Base-by-base conservation (phyloP, 1,140 invertebrate genomes). In the Thrips palmi region DNA sequence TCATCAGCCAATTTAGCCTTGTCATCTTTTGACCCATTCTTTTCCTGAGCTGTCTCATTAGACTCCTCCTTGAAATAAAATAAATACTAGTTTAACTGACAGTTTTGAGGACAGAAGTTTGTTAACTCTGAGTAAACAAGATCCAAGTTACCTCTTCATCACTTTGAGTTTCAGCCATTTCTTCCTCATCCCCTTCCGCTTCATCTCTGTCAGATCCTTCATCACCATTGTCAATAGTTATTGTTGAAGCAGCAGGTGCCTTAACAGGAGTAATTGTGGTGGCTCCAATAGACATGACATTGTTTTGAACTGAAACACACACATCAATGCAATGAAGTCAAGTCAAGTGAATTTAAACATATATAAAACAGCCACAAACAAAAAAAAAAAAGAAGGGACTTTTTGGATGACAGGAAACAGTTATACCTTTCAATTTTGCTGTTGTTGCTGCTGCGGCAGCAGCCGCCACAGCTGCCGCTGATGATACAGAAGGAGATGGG, bases 121-220 rank as follows among this genome's bases (percentile, higher is more conserved):
- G 10, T 22, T 30, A 20, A 18, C 15, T 21, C 25, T 37, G 11
- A n/a, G 15, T 15, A 35, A 14, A 23, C 23, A 34, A 18, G 17
- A 21, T 32, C 11, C 38, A 22, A 11, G 14, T 31, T 25, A 40
- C 41, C 20, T 43, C 40, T 14, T 43, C 37, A 11, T 39, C 40
- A 8, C 24, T 38, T 2, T 19, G 22, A 38, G 17, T 29, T 17
- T 30, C 19, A 18, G 48, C 42, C 36, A 48, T 45, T 10, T 56
- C 49, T 18, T 55, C 53, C 19, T 77, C 73, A 50, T 82, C 78
- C 6, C 75, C 78, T 54, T 83, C 78, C 7, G 79, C 80, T 58
- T 85, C 81, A 54, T 85, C 81, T 35, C 78, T 64, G 47, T 84
- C 79, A 19, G 72, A 67, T 42, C 68, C 67, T 47, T 78, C 75